Percentiles rank a stretch among this genome's conserved stretches.
phyloP scores from a whole-genome alignment of 2,113 vertebrate genomes.

The Rhizomys pruinosus region DNA sequence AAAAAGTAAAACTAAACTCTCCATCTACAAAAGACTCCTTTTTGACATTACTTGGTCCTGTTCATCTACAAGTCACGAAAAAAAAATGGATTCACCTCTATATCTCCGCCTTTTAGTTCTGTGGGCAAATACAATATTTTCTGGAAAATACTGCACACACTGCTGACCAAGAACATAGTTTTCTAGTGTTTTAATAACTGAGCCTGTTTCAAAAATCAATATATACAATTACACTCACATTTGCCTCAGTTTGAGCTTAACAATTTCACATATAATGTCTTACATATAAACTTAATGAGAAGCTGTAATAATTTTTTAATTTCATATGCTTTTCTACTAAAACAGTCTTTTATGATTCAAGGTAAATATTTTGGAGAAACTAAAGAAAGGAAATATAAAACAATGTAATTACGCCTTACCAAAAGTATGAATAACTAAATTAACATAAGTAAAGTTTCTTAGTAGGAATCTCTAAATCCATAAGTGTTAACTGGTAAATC shows the following conservation, averaged over 20 bases:
- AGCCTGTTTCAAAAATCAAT: neutral
- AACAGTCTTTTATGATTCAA: neutral
- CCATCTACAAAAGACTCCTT: constrained; percentile 40
- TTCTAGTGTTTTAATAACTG: neutral
- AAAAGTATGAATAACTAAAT: too few species aligned
- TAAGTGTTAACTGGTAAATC: neutral
- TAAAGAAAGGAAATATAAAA: too few species aligned
- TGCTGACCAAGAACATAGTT: neutral
- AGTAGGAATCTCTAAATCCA: neutral
- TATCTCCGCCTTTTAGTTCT: neutral
- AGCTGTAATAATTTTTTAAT: neutral
- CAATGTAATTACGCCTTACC: too few species aligned
- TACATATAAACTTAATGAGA: neutral
- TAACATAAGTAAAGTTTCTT: too few species aligned
- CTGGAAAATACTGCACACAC: neutral
- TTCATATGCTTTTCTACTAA: neutral
- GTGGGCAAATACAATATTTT: neutral
- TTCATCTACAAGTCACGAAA: too few species aligned
- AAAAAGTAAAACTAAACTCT: constrained; percentile 40
- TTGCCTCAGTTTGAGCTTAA: neutral
- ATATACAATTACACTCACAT: neutral
- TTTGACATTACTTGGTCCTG: neutral
- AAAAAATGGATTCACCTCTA: neutral
- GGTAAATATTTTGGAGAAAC: neutral
- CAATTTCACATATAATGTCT: neutral